These are phyloP conservation scores for Drosophila athabasca DNA, from an alignment of 1,140 invertebrate genomes.

Conservation along the genomic window DNA sequence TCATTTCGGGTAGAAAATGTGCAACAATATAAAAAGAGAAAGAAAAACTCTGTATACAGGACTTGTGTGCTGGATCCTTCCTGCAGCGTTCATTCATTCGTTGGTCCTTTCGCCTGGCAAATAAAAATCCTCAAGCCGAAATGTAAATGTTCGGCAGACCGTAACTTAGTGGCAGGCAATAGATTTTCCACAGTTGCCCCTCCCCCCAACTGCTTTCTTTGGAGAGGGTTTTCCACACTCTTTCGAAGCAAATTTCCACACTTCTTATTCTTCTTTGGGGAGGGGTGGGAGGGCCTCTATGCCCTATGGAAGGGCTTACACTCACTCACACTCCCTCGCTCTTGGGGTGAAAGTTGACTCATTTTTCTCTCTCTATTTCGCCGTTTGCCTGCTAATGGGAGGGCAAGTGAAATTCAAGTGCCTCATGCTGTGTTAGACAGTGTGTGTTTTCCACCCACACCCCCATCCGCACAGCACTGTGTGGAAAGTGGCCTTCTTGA, in stretches of 20 bases:
- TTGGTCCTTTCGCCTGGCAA: conserved; percentile 9
- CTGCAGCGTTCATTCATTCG: neutral
- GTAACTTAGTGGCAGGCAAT: conserved; percentile 82
- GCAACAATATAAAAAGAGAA: conserved; percentile 47
- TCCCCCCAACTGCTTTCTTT: neutral
- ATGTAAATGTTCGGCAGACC: conserved; percentile 82
- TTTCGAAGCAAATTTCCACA: too few species aligned
- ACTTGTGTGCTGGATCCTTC: conserved; percentile 24
- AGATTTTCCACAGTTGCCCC: conserved; percentile 59
- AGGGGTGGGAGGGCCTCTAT: too few species aligned
- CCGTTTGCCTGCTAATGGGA: conserved; percentile 31
- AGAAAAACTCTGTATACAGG: conserved; percentile 1
- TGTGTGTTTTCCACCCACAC: conserved; percentile 43
- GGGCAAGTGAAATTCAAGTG: conserved; percentile 78
- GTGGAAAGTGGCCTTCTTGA: conserved; percentile 42
- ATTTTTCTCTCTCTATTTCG: conserved; percentile 55
- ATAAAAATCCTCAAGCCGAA: conserved; percentile 62
- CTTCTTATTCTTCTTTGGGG: neutral
- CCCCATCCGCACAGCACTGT: too few species aligned
- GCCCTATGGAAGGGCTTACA: neutral
- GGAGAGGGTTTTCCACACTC: too few species aligned
- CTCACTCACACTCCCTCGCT: conserved; percentile 1
- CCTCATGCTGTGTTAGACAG: conserved; percentile 77
- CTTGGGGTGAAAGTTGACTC: conserved; percentile 73
- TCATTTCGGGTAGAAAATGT: conserved; percentile 38